Evolutionary conservation across 2,797 vertebrate species (phyloP), one percentile per base, ranked within the genome.

Genomic region (Gymnopithys bicolor): DNA sequence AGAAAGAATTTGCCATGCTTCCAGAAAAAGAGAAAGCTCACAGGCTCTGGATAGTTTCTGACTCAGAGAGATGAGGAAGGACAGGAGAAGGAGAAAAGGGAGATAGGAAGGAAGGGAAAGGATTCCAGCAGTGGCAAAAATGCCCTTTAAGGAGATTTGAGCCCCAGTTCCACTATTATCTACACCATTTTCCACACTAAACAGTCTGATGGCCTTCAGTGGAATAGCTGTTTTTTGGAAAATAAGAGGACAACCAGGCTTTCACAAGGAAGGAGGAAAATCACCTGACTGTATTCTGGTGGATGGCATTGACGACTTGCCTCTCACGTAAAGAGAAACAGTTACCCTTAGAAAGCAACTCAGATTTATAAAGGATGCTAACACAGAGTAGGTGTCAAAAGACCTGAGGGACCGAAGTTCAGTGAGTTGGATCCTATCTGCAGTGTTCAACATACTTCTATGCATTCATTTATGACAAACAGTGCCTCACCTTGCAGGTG

Each of bases 261-360:
- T 49, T 73, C 28, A 52, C 19, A 33, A 18, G 21, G 9, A 53
- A 21, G 17, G 11, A 49, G n/a, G 16, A 63, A 84, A 82, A 48
- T 37, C 51, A 30, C 17, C 6, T 63, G 25, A 6, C 37, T 63
- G 0, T 55, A 16, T 60, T 73, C 5, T 15, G 1, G 11, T 18
- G 22, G 18, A 21, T 56, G 41, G 17, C 59, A 60, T 32, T 49
- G 35, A 37, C 22, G 22, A 28, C 23, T 25, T 55, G 55, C 16
- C 24, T 62, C 23, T 27, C 16, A 25, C 9, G n/a, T 13, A 19
- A 12, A 74, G n/a, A 83, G 33, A 49, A 70, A 59, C 6, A 62
- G 13, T 32, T 66, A 51, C 4, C 11, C 5, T 32, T 25, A 53
- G 45, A 69, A 73, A 94, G 33, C 28, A 9, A 17, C 11, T 84